Base-by-base conservation (phyloP, 2,797 vertebrate genomes). In the Premnoplex brunnescens region DNA sequence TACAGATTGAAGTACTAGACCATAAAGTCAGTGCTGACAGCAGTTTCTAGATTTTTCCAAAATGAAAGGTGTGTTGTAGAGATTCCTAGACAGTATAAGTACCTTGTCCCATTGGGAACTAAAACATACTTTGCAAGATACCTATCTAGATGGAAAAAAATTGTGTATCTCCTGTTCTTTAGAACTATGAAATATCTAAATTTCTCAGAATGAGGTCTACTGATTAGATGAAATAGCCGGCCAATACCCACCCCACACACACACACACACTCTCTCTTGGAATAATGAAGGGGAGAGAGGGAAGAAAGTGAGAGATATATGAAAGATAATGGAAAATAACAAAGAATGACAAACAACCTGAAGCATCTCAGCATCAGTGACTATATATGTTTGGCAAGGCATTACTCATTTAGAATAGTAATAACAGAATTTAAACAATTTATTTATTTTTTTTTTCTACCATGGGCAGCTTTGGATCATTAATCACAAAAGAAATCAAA, bases 191-290 rank as follows among this genome's bases (percentile, higher is more conserved):
- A 72, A 44, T 56, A 68, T 12, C 7, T 75, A 37, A 11, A 58
- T 91, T 87, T 89, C 23, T 75, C n/a, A 58, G 27, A 75, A 4
- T 68, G 27, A 74, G 3, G 16, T 56, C 28, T 68, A 30, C 37
- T 78, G 30, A 67, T 43, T 32, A 69, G 30, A 49, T 6, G 5
- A 75, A 72, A 19, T 41, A 81, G 21, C 27, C 39, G 52, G 8
- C 2, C 12, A 54, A 14, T 3, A 43, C 3, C 48, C 4, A 6
- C 2, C 3, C 9, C 10, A 6, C 5, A 16, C 43, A 18, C 44
- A 44, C 44, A 21, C 49, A 1, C 1, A 18, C 10, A 6, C 5
- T 14, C 4, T 32, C 16, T 3, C 8, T 41, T 41, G 10, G 10
- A 79, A 67, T 49, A 68, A 72, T 34, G 23, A 79, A 44, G 11